A percentile compares a stretch with the other conserved stretches of the same genome.
Conservation (phyloP, 2,797 vertebrate species). For the Anniella stebbinsi region DNA sequence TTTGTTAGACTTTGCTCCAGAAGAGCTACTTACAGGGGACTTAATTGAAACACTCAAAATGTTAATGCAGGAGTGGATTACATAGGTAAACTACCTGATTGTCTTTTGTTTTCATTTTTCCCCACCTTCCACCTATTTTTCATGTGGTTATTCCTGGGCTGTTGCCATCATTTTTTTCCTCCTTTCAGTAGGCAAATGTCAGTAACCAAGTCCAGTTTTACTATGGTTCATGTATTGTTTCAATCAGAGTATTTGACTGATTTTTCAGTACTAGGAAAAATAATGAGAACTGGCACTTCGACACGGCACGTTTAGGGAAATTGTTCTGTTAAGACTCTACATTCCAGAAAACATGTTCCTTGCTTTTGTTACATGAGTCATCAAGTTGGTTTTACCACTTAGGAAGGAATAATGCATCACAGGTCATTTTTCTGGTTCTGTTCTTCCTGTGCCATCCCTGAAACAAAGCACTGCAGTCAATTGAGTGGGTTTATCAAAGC, state of each 20-base stretch:
- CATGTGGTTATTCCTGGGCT: background rate
- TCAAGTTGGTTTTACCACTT: constrained; percentile 46
- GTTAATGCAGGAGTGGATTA: constrained; percentile 40
- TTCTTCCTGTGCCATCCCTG: background rate
- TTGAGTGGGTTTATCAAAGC: constrained; percentile 19
- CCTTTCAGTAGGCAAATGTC: constrained; percentile 31
- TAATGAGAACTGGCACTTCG: constrained; percentile 19
- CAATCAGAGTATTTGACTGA: constrained; percentile 33
- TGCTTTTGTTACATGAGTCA: constrained; percentile 26
- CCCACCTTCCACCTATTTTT: background rate
- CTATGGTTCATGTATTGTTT: constrained; percentile 41
- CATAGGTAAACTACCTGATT: background rate
- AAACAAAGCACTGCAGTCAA: background rate
- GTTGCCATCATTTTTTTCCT: background rate
- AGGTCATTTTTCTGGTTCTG: constrained; percentile 40
- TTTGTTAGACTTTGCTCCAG: constrained; percentile 52
- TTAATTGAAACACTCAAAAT: constrained; percentile 60
- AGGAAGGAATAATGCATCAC: constrained; percentile 48
- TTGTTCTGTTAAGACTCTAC: background rate
- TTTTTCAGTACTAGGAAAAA: constrained; percentile 32
- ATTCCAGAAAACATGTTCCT: constrained; percentile 37
- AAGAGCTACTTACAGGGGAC: constrained; percentile 43
- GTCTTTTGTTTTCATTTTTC: background rate
- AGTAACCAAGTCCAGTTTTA: constrained; percentile 27
- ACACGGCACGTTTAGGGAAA: constrained; percentile 22